These are phyloP conservation scores for Puffinus mauretanicus DNA, from an alignment of 2,113 vertebrate genomes.

Conservation along the genomic window DNA sequence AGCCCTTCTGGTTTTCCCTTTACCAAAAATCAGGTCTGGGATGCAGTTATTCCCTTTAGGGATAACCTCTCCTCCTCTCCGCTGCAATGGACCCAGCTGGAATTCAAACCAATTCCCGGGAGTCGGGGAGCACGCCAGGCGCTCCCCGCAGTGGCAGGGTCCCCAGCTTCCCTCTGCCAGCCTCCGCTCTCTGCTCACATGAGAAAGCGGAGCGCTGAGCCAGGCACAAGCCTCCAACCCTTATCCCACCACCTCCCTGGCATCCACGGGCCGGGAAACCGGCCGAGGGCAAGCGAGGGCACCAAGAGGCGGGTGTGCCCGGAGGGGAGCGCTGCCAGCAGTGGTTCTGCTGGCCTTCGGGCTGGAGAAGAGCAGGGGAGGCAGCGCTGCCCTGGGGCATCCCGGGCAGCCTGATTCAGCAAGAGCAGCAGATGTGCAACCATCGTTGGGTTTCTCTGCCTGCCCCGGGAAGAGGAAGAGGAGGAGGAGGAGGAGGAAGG, in stretches of 20 bases:
- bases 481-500: background rate
- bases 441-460: background rate
- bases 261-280: background rate
- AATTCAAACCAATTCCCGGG: background rate
- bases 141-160: accelerated
- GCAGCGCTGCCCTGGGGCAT: background rate
- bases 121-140: background rate
- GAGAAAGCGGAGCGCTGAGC: background rate
- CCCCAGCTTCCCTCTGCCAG: background rate
- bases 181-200: background rate
- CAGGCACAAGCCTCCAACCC: background rate
- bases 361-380: background rate
- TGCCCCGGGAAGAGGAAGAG: background rate
- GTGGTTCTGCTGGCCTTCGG: background rate
- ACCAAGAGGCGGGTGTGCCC: accelerated
- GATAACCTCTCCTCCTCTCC: background rate
- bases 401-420: background rate
- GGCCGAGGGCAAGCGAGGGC: background rate
- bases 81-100: background rate
- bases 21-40: background rate
- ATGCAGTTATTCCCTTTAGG: background rate
- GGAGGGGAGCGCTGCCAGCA: background rate
- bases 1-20: background rate
- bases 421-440: background rate
- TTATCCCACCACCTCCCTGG: background rate